Base-by-base conservation (phyloP, 2,113 vertebrate species). In the Pimephales promelas region DNA sequence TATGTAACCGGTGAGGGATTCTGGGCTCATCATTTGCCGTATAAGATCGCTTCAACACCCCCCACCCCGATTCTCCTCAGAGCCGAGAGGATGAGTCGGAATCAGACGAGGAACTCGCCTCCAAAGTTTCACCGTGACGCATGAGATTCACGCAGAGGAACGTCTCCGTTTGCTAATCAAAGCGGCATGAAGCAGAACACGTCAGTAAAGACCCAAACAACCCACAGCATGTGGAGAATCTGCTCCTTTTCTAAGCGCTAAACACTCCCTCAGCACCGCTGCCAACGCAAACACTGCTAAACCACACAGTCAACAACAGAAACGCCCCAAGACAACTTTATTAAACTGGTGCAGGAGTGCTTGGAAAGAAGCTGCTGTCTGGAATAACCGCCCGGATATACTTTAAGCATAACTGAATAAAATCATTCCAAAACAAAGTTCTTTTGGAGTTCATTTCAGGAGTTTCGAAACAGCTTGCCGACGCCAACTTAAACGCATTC, bases 1-100 rank as follows among this genome's bases (percentile, higher is more conserved):
- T 90, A 93, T 90, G 88, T 89, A 89, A 90, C 88, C 71, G 75
- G 86, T 86, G 86, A 87, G 82, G 84, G 86, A 75, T 79, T 54
- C 68, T 59, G 75, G 36, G 22, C n/a, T 83, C 59, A 45, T 85
- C 68, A 70, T 49, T 57, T 80, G 49, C 68, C 73, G 79, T 83
- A 54, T 22, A 75, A 74, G 77, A 75, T 54, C 64, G 74, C 34
- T 66, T 79, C 24, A 79, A 71, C 62, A 31, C 22, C 64, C 28
- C 9, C 11, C 10, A 18, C 31, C 31, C 52, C 26, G 24, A 31
- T 36, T 52, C 13, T 70, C 61, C 61, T 31, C 31, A 31, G 56
- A 72, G 54, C 31, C 10, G 18, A 10, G 47, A 82, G 43, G 34
- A 45, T 73, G 34, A 28, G 47, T 9, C 36, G 5, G 24, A 71